Conservation (phyloP, 2,888 invertebrate species). For the Pterobdella sp. region DNA sequence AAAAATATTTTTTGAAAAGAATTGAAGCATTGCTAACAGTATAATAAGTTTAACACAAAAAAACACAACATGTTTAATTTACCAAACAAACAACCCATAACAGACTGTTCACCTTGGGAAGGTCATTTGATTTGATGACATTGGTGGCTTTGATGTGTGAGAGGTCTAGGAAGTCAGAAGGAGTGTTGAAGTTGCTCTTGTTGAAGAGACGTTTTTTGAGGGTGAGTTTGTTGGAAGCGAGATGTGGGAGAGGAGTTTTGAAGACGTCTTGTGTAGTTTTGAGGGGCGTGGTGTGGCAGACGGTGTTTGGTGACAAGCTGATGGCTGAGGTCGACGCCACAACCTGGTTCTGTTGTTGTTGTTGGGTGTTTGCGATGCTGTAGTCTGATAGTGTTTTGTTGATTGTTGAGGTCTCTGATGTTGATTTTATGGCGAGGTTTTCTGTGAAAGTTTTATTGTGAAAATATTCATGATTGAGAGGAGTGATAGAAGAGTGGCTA, state of each 20-base stretch:
- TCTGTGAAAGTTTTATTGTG: too few relatives aligned
- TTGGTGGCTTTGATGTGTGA: neutral
- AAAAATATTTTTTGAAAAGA: neutral
- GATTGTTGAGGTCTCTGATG: neutral
- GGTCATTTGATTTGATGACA: neutral
- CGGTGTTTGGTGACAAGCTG: neutral
- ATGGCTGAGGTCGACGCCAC: neutral
- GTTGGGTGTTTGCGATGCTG: neutral
- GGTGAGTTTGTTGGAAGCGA: neutral
- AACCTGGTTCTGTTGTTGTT: neutral
- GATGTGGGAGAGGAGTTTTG: neutral
- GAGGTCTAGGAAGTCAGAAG: neutral
- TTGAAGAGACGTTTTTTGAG: neutral
- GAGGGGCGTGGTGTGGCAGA: neutral
- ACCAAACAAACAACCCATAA: neutral
- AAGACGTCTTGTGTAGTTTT: neutral
- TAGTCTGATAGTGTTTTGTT: neutral
- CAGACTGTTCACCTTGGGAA: neutral
- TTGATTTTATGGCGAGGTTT: neutral
- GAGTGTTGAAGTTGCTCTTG: neutral
- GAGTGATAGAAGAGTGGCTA: neutral
- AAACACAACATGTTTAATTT: neutral
- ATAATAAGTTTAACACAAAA: neutral
- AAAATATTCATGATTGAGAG: neutral
- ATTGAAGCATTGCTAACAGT: too few relatives aligned